Base-by-base conservation (phyloP, 2,888 invertebrate species). In the Hirtodrosophila confusa region DNA sequence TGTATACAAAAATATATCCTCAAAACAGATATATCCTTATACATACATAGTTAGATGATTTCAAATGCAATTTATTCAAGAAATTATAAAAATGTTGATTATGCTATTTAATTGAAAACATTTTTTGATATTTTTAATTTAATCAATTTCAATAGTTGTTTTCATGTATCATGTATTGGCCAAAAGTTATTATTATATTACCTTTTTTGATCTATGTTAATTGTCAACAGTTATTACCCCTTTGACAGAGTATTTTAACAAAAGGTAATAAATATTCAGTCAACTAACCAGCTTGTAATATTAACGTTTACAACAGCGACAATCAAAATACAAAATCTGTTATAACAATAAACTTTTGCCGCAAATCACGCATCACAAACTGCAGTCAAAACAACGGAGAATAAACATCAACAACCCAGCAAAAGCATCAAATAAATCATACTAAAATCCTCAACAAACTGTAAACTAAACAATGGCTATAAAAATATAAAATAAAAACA, bases 381-480 rank as follows among this genome's bases (percentile, higher is more conserved):
- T 49, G 39, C 8, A 10, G 24, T 36, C 56, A 71, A 45, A 64
- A 64, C 54, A 62, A 70, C 54, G 37, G 36, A 64, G 69, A 67
- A 64, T 54, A 62, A 74, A 72, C 54, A 63, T 23, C 36, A 56
- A 60, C 49, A 67, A 60, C 23, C 48, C 58, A 45, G 33, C 39
- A 35, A 53, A 41, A 67, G 47, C 49, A 39, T 47, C 73, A 70
- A 66, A 83, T 78, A 70, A 70, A 69, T 82, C 74, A 57, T 24
- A 40, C 17, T 37, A 10, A 44, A 69, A 47, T 35, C 24, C 37
- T 39, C 57, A 55, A 57, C 47, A 45, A 70, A 66, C 51, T 76
- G 66, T 53, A 61, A 72, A 55, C 84, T 77, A 83, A 80, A 68
- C 80, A 77, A 72, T 62, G 55, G 51, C 35, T 64, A 37, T 39